Conservation (phyloP, 2,888 invertebrate genomes). For the Euphydryas editha region DNA sequence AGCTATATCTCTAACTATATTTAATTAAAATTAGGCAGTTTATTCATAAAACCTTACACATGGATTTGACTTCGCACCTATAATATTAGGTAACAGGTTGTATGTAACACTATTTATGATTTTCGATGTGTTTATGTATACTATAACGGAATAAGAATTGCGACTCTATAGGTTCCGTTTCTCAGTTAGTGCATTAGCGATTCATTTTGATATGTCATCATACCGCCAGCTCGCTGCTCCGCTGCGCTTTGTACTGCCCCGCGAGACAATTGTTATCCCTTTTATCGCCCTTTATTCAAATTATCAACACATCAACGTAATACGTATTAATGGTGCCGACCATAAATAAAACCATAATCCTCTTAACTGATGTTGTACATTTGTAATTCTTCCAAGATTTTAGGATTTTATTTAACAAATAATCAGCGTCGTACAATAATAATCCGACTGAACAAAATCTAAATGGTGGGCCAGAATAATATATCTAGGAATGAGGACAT, state of each 20-base stretch:
- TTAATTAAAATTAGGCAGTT: background rate
- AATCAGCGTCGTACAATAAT: conserved; percentile 25
- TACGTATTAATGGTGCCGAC: conserved; percentile 27
- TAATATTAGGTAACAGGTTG: background rate
- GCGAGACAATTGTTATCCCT: conserved; percentile 56
- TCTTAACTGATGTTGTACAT: conserved; percentile 13
- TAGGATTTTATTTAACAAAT: background rate
- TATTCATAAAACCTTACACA: too few relatives aligned
- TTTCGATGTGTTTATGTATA: background rate
- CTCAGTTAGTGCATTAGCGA: conserved; percentile 67
- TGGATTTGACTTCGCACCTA: too few relatives aligned
- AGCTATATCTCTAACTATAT: too few relatives aligned
- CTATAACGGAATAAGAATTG: background rate
- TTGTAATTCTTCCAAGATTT: background rate
- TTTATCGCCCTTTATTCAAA: conserved; percentile 67
- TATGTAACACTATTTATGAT: conserved; percentile 1
- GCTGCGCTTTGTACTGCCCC: conserved; percentile 63
- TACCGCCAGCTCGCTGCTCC: conserved; percentile 42
- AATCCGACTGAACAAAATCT: conserved; percentile 24
- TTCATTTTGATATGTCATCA: conserved; percentile 80
- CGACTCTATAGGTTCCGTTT: conserved; percentile 48
- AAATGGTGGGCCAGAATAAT: conserved; percentile 58
- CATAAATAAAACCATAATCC: conserved; percentile 28
- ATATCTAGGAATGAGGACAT: conserved; percentile 68
- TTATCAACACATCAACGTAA: conserved; percentile 59